These are phyloP conservation scores for Terrapene triunguis DNA, from an alignment of 2,113 vertebrate species.

Conservation along the genomic window DNA sequence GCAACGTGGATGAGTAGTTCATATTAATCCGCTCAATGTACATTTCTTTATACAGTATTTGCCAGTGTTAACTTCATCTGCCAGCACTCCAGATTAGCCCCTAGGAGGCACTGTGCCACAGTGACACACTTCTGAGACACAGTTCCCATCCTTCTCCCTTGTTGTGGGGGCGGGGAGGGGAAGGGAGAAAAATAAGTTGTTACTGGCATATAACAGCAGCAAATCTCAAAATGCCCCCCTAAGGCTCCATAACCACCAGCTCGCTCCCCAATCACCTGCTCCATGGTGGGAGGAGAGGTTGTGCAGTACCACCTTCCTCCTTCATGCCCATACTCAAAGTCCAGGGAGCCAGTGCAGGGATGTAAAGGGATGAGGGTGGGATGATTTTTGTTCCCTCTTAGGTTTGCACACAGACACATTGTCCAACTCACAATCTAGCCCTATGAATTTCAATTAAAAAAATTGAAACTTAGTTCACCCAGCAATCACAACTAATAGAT, in stretches of 20 bases:
- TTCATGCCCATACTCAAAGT: neutral
- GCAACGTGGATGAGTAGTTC: neutral
- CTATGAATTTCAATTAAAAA: constrained; percentile 59
- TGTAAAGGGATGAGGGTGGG: neutral
- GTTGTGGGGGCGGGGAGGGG: neutral
- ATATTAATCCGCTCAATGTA: neutral
- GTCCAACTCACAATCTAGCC: constrained; percentile 45
- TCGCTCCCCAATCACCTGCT: neutral
- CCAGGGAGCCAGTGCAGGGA: constrained; percentile 31
- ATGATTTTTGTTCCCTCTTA: neutral
- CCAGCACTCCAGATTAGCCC: neutral
- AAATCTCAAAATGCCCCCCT: neutral
- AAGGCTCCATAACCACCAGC: neutral
- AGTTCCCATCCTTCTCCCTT: neutral
- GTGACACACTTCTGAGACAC: neutral
- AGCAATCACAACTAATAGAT: constrained; percentile 24
- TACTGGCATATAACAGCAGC: accelerated
- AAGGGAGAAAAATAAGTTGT: neutral
- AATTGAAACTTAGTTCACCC: constrained; percentile 45
- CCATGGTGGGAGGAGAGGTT: neutral
- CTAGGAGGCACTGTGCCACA: accelerated
- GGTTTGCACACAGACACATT: neutral
- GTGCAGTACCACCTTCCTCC: neutral
- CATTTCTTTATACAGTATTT: neutral
- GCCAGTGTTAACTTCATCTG: neutral